Percentiles rank a stretch among this genome's conserved stretches.
Conservation (phyloP, 2,888 invertebrate species). For the Serrognathus titanus region DNA sequence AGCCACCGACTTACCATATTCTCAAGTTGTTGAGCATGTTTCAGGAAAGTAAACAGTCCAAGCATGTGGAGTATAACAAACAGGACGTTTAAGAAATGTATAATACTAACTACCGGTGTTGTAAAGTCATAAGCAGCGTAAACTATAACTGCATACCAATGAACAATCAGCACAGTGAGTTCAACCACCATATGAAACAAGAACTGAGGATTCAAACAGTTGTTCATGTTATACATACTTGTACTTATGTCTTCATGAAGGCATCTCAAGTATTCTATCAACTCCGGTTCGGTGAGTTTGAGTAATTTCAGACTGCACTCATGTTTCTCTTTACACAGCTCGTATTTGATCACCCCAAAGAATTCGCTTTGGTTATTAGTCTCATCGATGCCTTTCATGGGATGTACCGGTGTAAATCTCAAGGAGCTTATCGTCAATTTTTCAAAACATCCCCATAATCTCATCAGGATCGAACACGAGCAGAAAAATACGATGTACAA, state of each 20-base stretch:
- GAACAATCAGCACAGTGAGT: slow-evolving; percentile 40
- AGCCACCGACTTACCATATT: slow-evolving; percentile 40
- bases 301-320: slow-evolving; percentile 23
- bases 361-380: slow-evolving; percentile 38
- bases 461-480: slow-evolving; percentile 31
- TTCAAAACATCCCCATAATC: slow-evolving; percentile 44
- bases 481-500: slow-evolving; percentile 39
- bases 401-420: slow-evolving; percentile 40
- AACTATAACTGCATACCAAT: slow-evolving; percentile 46
- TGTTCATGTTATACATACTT: slow-evolving; percentile 39
- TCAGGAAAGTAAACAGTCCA: slow-evolving; percentile 42
- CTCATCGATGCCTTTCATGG: slow-evolving; percentile 35
- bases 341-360: slow-evolving; percentile 37
- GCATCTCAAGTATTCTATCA: slow-evolving; percentile 42
- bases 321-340: slow-evolving; percentile 39
- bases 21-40: slow-evolving; percentile 41
- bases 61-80: slow-evolving; percentile 40
- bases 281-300: slow-evolving; percentile 31
- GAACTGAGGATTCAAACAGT: slow-evolving; percentile 42
- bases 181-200: slow-evolving; percentile 41
- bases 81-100: slow-evolving; percentile 41
- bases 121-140: slow-evolving; percentile 41
- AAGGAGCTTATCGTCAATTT: slow-evolving; percentile 38
- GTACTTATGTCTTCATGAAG: slow-evolving; percentile 43
- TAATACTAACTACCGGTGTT: slow-evolving; percentile 33